A percentile compares a stretch with the other conserved stretches of the same genome.
Conservation (phyloP, 2,113 vertebrate species). For the Neodon shergylaensis region DNA sequence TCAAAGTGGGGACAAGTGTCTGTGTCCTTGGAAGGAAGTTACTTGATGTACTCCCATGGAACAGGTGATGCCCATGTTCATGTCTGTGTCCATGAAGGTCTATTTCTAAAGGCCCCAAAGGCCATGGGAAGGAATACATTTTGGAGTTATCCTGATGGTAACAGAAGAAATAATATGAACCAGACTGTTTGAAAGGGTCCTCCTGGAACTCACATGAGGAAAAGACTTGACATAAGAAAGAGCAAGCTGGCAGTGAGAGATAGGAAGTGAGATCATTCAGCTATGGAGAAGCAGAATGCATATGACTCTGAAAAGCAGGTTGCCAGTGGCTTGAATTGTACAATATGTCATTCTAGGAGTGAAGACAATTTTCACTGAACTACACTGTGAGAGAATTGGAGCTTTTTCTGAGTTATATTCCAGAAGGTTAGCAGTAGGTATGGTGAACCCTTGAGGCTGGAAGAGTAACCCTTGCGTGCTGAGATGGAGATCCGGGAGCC, state of each 20-base stretch:
- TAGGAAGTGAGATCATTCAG: no score
- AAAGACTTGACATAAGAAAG: not conserved
- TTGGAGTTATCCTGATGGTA: not conserved
- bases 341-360: not conserved
- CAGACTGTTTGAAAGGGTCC: not conserved
- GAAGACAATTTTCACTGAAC: not conserved
- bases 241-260: not conserved
- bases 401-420: not conserved
- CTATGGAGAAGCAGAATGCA: not conserved
- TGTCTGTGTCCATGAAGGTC: not conserved
- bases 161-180: not conserved
- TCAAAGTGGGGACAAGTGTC: no score
- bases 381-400: accelerated
- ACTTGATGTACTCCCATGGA: not conserved
- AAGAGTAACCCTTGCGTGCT: no score
- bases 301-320: not conserved
- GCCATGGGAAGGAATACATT: not conserved
- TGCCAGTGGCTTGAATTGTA: not conserved
- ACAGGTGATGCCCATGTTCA: not conserved
- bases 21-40: not conserved
- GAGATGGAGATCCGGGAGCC: not conserved
- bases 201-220: not conserved
- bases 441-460: not conserved
- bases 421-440: accelerated
- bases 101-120: not conserved